Evolutionary conservation across 2,113 vertebrate species (phyloP), one percentile per base, ranked within the genome.

Genomic region (Heterocephalus glaber): DNA sequence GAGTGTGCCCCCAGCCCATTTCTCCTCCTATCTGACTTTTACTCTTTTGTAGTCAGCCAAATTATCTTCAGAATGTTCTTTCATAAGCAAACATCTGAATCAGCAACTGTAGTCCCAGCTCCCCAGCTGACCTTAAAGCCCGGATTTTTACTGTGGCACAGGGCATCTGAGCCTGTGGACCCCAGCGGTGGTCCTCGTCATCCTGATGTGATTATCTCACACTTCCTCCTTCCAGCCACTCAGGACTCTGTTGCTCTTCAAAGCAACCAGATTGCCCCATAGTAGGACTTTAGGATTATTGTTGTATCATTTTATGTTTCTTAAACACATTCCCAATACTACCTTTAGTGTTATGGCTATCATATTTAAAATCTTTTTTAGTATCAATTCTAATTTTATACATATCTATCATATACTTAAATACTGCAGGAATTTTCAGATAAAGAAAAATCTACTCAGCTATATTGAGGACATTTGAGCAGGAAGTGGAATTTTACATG

Each of bases 191-290:
- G 70, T 8, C 2, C 8, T 38, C 28, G 47, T 89, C 44, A 22
- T 19, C 2, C 5, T 74, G 6, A 19, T 58, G 56, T 19, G 12
- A 9, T 54, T 60, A 12, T 13, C 70, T 65, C 8, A 14, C 0
- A 6, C 0, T 33, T 11, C 2, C 0, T 3, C 33, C 16, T 17
- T 17, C 33, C 28, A 85, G 12, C 3, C 24, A 47, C 7, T 44
- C 17, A 30, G 4, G 8, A 19, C 6, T 60, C 2, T 58, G 70
- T 54, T 56, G 79, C 28, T 4, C 49, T 17, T 17, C n/a, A 2
- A 86, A 76, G 5, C 8, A 93, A 10, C 2, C 24, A 47, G 20
- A 5, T 3, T 7, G n/a, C 20, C 20, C 8, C 17, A 44, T 5
- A 1, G 22, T 33, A 33, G 5, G 86, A 95, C 44, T 47, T 72